Conservation (phyloP, 1,140 invertebrate genomes). For the Eurytemora carolleeae region DNA sequence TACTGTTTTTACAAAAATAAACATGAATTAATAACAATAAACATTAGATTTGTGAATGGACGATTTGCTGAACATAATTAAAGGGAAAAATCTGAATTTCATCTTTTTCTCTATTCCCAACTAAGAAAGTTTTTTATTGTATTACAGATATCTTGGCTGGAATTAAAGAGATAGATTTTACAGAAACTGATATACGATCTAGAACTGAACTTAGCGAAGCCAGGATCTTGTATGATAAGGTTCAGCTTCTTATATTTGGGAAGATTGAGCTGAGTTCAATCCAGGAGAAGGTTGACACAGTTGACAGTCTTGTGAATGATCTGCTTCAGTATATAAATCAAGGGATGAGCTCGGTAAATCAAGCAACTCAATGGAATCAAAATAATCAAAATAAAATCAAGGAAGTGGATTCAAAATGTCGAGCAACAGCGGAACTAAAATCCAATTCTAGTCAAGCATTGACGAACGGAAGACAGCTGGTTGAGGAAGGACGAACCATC, state of each 20-base stretch:
- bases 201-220: constrained; percentile 17
- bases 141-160: too few species aligned
- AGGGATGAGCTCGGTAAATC: too few species aligned
- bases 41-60: too few species aligned
- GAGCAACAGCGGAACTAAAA: neutral
- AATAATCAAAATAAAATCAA: too few species aligned
- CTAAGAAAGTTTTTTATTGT: too few species aligned
- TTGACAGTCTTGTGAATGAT: constrained; percentile 4
- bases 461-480: neutral
- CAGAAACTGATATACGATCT: constrained; percentile 7
- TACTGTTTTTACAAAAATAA: too few species aligned
- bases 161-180: too few species aligned
- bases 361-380: too few species aligned
- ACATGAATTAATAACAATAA: too few species aligned
- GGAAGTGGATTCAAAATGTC: neutral
- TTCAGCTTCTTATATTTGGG: constrained; percentile 5
- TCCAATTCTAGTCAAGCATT: neutral
- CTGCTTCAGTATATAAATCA: neutral
- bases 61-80: too few species aligned
- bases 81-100: too few species aligned
- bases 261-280: constrained; percentile 12
- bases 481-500: neutral
- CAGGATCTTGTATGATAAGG: constrained; percentile 1
- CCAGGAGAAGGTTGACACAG: neutral
- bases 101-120: too few species aligned